A percentile compares a stretch with the other conserved stretches of the same genome.
Evolutionary conservation across 2,888 invertebrate species (phyloP).

Genomic region (Zootermopsis nevadensis): DNA sequence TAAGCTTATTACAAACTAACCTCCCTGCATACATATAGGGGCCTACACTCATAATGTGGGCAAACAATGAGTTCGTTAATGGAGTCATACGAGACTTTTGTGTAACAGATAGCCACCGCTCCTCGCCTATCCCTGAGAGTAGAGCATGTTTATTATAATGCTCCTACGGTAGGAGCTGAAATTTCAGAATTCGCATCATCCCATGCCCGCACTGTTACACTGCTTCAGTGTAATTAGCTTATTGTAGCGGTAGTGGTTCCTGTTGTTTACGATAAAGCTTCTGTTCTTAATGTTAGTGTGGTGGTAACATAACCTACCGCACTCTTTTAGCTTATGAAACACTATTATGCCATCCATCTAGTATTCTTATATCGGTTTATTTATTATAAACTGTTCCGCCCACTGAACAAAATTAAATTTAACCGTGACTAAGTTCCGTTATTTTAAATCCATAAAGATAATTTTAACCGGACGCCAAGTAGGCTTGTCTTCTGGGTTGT

Average conservation of each 20-base stretch:
- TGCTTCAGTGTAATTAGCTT: neutral
- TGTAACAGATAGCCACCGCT: conserved; percentile 29
- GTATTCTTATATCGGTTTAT: no score
- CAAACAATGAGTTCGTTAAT: conserved; percentile 42
- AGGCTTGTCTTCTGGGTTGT: no score
- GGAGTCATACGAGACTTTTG: conserved; percentile 42
- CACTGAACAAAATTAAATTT: no score
- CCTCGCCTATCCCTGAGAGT: neutral
- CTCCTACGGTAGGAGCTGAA: conserved; percentile 10
- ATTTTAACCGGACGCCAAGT: no score
- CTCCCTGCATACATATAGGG: no score
- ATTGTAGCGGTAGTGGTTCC: neutral
- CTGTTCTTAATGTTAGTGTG: no score
- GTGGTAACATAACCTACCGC: no score
- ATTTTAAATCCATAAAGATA: no score
- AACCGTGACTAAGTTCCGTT: no score
- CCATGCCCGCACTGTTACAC: neutral
- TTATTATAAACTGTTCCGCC: no score
- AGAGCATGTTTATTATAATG: conserved; percentile 7
- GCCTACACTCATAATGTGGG: conserved; percentile 30
- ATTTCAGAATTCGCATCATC: neutral
- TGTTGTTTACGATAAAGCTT: neutral
- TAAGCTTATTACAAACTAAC: conserved; percentile 36
- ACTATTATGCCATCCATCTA: no score
- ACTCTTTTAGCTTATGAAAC: no score